A percentile compares a stretch with the other conserved stretches of the same genome.
Evolutionary conservation across 2,797 vertebrate genomes (phyloP).

Genomic region (Xiphorhynchus erythropygius): DNA sequence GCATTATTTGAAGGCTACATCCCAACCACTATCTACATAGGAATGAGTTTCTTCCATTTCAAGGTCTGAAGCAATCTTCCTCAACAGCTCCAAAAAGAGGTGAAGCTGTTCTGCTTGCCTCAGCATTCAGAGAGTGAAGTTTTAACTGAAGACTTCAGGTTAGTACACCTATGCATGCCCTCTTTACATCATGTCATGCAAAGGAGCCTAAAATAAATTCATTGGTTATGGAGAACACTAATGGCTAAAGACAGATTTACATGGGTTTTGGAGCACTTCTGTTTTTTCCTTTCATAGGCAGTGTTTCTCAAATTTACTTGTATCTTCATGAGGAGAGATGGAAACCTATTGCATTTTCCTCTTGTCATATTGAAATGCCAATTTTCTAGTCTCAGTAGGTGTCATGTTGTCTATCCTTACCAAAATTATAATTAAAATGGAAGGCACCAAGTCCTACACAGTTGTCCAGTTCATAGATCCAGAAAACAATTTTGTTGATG

Average conservation of each 20-base stretch:
- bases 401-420: background rate
- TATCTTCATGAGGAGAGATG: background rate
- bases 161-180: background rate
- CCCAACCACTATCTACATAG: background rate
- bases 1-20: background rate
- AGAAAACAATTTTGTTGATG: background rate
- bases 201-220: background rate
- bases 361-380: background rate
- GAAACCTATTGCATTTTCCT: background rate
- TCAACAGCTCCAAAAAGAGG: background rate
- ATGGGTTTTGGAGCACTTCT: background rate
- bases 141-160: background rate
- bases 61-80: background rate
- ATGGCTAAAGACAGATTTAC: background rate
- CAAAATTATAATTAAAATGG: background rate
- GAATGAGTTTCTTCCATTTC: background rate
- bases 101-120: background rate
- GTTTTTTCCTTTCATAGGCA: background rate
- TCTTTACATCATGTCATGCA: background rate
- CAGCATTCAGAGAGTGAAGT: background rate
- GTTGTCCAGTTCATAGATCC: background rate
- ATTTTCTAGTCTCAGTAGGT: background rate
- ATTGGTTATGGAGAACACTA: background rate
- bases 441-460: background rate
- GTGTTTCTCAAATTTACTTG: background rate